A percentile compares a stretch with the other conserved stretches of the same genome.
Evolutionary conservation across 2,797 vertebrate genomes (phyloP).

Genomic region (Enoplosus armatus): DNA sequence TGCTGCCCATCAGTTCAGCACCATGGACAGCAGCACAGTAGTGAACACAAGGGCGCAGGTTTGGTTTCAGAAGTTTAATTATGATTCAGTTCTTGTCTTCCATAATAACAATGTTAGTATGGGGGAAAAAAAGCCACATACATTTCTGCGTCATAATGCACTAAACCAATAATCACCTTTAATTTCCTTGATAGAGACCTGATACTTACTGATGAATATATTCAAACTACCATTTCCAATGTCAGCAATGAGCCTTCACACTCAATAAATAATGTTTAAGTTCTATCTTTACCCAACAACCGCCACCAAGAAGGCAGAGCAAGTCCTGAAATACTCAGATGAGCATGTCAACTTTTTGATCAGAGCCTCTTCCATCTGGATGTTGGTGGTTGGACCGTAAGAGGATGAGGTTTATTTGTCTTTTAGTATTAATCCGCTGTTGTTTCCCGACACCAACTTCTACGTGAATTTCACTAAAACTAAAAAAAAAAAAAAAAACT

Average conservation of each 20-base stretch:
- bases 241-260: background rate
- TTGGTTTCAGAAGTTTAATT: background rate
- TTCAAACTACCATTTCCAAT: background rate
- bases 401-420: no score
- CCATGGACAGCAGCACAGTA: slow-evolving; percentile 38
- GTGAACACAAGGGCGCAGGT: background rate
- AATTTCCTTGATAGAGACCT: background rate
- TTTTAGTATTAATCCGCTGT: background rate
- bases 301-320: background rate
- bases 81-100: background rate
- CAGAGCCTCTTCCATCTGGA: no score
- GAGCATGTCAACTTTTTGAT: background rate
- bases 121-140: background rate
- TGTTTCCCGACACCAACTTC: no score
- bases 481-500: no score
- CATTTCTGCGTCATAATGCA: background rate
- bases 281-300: no score
- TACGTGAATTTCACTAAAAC: no score
- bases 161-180: background rate
- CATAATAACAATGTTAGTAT: background rate
- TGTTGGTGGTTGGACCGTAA: no score
- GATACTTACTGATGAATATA: background rate
- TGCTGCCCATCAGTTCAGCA: slow-evolving; percentile 22
- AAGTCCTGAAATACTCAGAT: background rate
- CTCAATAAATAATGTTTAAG: background rate